Percentiles rank a stretch among this genome's conserved stretches.
These are phyloP conservation scores for Alligator sinensis DNA, from an alignment of 2,113 vertebrate genomes.

Conservation along the genomic window DNA sequence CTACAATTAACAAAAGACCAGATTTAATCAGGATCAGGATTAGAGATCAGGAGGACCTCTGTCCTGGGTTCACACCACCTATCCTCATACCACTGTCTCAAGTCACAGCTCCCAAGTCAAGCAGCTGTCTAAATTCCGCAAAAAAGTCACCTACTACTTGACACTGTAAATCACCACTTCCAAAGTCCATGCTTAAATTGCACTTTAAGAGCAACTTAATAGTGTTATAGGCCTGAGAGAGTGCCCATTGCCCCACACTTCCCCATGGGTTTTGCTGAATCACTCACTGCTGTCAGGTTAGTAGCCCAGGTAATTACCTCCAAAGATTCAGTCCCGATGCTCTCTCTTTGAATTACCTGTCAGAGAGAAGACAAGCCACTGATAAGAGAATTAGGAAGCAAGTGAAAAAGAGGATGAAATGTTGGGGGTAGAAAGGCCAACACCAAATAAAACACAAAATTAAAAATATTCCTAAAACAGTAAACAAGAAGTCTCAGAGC, in stretches of 20 bases:
- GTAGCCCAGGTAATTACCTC: neutral
- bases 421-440: neutral
- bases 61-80: neutral
- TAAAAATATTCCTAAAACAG: neutral
- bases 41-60: rapidly evolving
- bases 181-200: neutral
- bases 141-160: neutral
- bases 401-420: neutral
- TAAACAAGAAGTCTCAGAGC: neutral
- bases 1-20: neutral
- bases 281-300: neutral
- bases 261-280: neutral
- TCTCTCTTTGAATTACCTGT: neutral
- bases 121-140: neutral
- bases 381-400: neutral
- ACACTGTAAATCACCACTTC: neutral
- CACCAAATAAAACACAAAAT: neutral
- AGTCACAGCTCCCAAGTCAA: neutral
- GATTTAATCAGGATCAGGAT: neutral
- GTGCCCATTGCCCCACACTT: neutral
- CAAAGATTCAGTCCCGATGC: neutral
- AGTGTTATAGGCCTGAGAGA: neutral
- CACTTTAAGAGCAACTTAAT: neutral
- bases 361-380: neutral
- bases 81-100: neutral